These are phyloP conservation scores for Acholoe squamosa DNA, from an alignment of 2,888 invertebrate genomes.

Conservation along the genomic window DNA sequence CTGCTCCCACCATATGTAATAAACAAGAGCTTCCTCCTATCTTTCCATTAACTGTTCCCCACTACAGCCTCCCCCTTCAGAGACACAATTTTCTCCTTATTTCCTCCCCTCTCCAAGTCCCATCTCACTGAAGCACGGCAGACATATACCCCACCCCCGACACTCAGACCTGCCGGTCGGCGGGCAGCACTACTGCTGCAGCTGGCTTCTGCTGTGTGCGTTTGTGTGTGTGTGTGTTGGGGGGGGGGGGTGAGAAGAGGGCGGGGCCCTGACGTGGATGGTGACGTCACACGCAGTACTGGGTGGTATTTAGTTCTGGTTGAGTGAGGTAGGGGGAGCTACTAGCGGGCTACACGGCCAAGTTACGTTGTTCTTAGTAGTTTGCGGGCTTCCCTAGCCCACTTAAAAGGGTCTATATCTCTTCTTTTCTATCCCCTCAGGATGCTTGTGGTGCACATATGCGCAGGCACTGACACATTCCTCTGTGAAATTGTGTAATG, in stretches of 20 bases:
- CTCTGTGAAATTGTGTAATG: no score
- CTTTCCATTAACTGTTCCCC: neutral
- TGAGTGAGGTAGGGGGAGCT: neutral
- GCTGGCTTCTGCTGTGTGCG: no score
- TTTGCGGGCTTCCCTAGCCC: no score
- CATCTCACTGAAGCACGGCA: neutral
- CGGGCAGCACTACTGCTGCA: no score
- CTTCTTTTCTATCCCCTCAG: no score
- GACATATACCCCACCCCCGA: slow-evolving; percentile 4
- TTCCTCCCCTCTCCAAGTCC: neutral
- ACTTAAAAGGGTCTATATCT: no score
- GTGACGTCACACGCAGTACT: neutral
- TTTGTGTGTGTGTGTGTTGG: no score
- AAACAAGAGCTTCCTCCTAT: no score
- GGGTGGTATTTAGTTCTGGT: neutral
- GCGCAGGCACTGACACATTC: no score
- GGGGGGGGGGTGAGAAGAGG: neutral
- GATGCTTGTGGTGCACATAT: no score
- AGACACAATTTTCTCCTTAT: no score
- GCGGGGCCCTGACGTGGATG: neutral
- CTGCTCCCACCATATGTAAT: neutral
- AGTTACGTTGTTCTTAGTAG: no score
- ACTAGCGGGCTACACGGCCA: neutral
- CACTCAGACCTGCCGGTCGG: neutral
- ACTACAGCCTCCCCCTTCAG: neutral